Conservation (phyloP, 1,140 invertebrate species). For the Diachasma alloeum region DNA sequence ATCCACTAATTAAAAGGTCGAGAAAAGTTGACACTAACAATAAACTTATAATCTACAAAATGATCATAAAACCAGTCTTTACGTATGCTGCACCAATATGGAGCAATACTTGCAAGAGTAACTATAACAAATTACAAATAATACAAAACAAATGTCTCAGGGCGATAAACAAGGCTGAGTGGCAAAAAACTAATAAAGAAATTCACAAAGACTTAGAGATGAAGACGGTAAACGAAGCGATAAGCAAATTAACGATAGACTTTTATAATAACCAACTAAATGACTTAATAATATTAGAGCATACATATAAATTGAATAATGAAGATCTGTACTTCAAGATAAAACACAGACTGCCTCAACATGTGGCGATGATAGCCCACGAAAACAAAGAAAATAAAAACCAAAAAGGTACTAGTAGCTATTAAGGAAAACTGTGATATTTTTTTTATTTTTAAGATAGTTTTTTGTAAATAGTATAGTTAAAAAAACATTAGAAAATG, state of each 20-base stretch:
- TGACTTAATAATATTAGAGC: not conserved
- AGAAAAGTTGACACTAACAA: not conserved
- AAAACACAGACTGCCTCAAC: not conserved
- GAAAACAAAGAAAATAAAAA: not conserved
- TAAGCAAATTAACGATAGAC: not conserved
- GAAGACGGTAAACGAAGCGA: not conserved
- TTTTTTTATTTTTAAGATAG: too few relatives aligned
- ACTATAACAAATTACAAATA: not conserved
- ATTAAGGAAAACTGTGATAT: too few relatives aligned
- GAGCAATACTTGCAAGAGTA: too few relatives aligned
- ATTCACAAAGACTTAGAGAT: not conserved
- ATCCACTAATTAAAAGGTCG: not conserved
- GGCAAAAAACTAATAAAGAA: not conserved
- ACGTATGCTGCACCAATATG: too few relatives aligned
- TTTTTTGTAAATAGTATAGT: too few relatives aligned
- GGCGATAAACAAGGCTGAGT: not conserved
- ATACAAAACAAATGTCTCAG: not conserved
- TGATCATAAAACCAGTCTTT: too few relatives aligned
- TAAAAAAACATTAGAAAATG: too few relatives aligned
- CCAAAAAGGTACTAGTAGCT: too few relatives aligned
- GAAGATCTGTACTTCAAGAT: not conserved
- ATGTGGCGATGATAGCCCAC: not conserved
- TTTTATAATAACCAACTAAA: not conserved
- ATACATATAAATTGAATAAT: not conserved
- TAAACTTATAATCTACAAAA: too few relatives aligned